These are phyloP conservation scores for Trachymyrmex septentrionalis DNA, from an alignment of 1,140 invertebrate genomes.

Conservation along the genomic window DNA sequence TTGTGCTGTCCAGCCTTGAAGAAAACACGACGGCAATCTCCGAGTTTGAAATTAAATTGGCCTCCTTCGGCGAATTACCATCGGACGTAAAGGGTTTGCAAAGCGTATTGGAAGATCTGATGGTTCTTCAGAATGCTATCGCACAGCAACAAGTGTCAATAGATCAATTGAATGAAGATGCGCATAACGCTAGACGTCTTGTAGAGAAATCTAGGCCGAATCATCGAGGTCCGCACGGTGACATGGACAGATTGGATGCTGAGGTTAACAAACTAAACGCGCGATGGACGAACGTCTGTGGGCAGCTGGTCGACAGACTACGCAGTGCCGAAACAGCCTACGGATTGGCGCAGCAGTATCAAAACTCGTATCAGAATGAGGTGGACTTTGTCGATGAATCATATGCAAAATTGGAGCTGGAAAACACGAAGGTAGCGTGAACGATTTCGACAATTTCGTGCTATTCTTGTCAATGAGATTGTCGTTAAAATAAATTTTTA, in stretches of 20 bases:
- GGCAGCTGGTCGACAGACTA: slow-evolving; percentile 95
- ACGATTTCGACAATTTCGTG: background rate
- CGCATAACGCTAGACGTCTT: slow-evolving; percentile 93
- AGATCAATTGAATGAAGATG: slow-evolving; percentile 96
- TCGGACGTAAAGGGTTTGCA: slow-evolving; percentile 93
- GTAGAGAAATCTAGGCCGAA: slow-evolving; percentile 93
- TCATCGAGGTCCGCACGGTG: slow-evolving; percentile 90
- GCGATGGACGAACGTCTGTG: slow-evolving; percentile 96
- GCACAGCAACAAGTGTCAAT: slow-evolving; percentile 94
- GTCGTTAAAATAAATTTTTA: background rate
- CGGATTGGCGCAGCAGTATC: slow-evolving; percentile 94
- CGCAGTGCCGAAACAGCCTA: slow-evolving; percentile 95
- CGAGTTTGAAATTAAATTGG: slow-evolving; percentile 96
- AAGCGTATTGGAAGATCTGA: slow-evolving; percentile 91
- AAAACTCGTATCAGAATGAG: slow-evolving; percentile 94
- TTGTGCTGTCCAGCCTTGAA: slow-evolving; percentile 95
- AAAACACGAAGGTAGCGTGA: slow-evolving; percentile 91
- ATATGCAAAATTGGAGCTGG: slow-evolving; percentile 91
- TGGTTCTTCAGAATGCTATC: slow-evolving; percentile 93
- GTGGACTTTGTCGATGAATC: slow-evolving; percentile 95
- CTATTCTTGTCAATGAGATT: slow-evolving; percentile 18
- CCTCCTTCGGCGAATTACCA: slow-evolving; percentile 93
- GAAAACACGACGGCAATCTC: slow-evolving; percentile 95
- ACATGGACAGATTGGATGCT: slow-evolving; percentile 97
- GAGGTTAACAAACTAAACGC: slow-evolving; percentile 95